Conservation (phyloP, 1,140 invertebrate species). For the Lasaia peninsularis region DNA sequence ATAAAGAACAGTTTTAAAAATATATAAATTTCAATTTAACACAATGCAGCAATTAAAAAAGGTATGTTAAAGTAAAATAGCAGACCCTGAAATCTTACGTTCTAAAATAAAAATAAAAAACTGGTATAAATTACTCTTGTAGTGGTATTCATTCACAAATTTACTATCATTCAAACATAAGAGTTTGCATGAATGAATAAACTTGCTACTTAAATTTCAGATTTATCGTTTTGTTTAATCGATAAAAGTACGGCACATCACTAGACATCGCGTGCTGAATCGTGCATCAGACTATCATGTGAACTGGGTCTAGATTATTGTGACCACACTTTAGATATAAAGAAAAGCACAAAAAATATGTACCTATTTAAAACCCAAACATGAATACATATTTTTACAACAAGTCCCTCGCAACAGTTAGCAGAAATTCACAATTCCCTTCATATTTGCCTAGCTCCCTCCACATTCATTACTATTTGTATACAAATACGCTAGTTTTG, state of each 20-base stretch:
- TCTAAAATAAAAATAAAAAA: too few relatives aligned
- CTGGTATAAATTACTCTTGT: too few relatives aligned
- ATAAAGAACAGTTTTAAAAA: too few relatives aligned
- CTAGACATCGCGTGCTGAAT: conserved; percentile 58
- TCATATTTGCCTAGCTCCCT: too few relatives aligned
- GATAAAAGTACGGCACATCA: conserved; percentile 43
- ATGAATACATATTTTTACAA: too few relatives aligned
- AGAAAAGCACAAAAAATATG: neutral
- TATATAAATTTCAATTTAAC: too few relatives aligned
- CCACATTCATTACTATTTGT: too few relatives aligned
- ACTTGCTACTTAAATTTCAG: conserved; percentile 4
- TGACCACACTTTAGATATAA: conserved; percentile 29
- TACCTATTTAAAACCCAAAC: neutral
- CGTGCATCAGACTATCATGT: conserved; percentile 51
- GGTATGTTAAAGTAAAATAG: too few relatives aligned
- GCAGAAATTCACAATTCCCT: too few relatives aligned
- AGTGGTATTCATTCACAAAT: neutral
- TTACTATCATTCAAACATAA: neutral
- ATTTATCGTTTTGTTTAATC: conserved; percentile 5
- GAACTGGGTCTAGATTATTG: conserved; percentile 36
- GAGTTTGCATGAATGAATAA: neutral
- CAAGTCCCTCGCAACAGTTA: neutral
- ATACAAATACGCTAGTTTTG: too few relatives aligned
- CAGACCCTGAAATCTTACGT: too few relatives aligned
- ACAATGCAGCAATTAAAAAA: too few relatives aligned